phyloP scores from a whole-genome alignment of 2,113 vertebrate genomes.

The Ondatra zibethicus region DNA sequence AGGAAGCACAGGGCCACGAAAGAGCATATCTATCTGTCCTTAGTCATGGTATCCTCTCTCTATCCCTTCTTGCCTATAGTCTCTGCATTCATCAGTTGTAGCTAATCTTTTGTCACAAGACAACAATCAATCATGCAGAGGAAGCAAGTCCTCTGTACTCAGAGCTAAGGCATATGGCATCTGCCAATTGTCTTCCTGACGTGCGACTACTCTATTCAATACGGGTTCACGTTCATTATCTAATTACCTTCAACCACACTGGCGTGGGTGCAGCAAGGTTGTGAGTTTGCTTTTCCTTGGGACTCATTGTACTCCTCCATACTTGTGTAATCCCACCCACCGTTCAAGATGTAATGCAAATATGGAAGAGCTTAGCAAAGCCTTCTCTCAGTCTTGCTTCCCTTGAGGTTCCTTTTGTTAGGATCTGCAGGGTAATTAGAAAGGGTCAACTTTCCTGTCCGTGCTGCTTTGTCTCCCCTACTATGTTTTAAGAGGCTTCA shows the following conservation, averaged over 20 bases:
- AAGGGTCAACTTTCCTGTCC: not conserved
- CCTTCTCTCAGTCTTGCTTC: not conserved
- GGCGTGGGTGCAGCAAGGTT: fast-evolving
- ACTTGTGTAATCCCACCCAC: not conserved
- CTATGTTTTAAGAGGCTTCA: not conserved
- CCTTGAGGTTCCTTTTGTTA: not conserved
- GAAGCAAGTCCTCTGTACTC: not conserved
- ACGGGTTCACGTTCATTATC: not conserved
- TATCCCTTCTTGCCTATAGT: not conserved
- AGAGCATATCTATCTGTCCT: not conserved
- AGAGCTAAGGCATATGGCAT: not conserved
- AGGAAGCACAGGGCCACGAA: not conserved
- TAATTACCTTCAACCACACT: not conserved
- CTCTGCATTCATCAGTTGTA: not conserved
- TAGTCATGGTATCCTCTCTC: not conserved
- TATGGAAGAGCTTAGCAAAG: not conserved
- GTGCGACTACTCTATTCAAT: not conserved
- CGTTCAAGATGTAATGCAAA: not conserved
- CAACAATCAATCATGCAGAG: not conserved
- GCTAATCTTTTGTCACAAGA: not conserved
- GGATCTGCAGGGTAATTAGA: not conserved
- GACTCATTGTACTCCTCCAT: not conserved
- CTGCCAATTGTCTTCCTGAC: not conserved
- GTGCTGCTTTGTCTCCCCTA: not conserved
- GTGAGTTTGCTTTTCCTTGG: not conserved